Evolutionary conservation across 1,140 invertebrate species (phyloP), one percentile per base, ranked within the genome.

Genomic region (Steinernema khuongi): DNA sequence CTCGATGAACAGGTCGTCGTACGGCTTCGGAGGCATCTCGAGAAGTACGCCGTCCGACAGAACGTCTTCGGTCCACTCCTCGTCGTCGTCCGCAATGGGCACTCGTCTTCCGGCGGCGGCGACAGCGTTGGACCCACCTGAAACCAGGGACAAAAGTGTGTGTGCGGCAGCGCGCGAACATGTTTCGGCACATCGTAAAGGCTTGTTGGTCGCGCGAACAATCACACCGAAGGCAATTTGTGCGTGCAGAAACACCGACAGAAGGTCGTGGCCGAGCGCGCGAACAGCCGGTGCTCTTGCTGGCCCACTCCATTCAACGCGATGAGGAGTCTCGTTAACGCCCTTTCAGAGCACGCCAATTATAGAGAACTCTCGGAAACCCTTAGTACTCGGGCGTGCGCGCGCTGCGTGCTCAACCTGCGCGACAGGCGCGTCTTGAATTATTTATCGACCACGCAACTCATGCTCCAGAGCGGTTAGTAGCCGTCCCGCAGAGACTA

Each of bases 1-100:
- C 68, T 83, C 82, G 29, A 83, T 85, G 73, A 83, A 82, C 19
- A 83, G 70, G 73, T 81, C 81, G 70, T 85, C 81, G 71, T 83
- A 81, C 7, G 79, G 81, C 28, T 76, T 77, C 32, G 80, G 80
- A 22, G 76, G 70, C 79, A 80, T 80, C 4, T 60, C 50, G 11
- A 22, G 19, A 22, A n/a, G 14, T 4, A 7, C 50, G 50, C 26
- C 50, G 11, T 14, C 26, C 14, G 50, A 60, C 50, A 26, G 7
- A 11, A n/a, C 7, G 50, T 60, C 50, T 14, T 60, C 26, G 14
- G 50, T 60, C 50, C 50, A 60, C 50, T 60, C 50, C 7, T 60
- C 19, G 14, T 60, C 50, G 7, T 26, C 22, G 14, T 22, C 2
- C 50, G 4, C 7, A n/a, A 7, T 7, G 11, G 50, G 50, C 7